These are phyloP conservation scores for Lepas anatifera DNA, from an alignment of 2,888 invertebrate species.

Conservation along the genomic window DNA sequence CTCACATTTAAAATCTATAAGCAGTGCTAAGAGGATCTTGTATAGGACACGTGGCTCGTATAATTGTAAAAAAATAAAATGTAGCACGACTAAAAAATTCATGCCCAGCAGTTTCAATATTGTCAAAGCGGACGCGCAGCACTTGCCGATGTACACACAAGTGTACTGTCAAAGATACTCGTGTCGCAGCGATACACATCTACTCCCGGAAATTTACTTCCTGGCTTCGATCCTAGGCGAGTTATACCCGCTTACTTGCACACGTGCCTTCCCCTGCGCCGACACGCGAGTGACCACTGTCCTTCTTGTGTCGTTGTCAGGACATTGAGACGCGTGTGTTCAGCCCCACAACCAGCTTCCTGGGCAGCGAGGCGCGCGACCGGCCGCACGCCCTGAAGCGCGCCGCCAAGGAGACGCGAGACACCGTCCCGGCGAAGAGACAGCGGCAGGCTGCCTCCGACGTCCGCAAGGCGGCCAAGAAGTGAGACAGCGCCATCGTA, in stretches of 20 bases:
- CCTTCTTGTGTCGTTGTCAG: constrained; percentile 28
- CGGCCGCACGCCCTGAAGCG: constrained; percentile 12
- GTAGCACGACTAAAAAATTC: not conserved
- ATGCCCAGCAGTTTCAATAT: no score
- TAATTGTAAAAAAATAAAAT: not conserved
- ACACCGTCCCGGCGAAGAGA: no score
- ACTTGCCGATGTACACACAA: no score
- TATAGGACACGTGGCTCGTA: not conserved
- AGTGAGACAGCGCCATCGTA: no score
- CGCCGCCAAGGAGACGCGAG: no score
- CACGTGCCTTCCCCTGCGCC: no score
- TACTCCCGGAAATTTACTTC: no score
- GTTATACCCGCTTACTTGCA: no score
- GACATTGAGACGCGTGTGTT: constrained; percentile 40
- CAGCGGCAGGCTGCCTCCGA: not conserved
- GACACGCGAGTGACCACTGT: not conserved
- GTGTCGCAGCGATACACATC: no score
- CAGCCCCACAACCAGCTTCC: constrained; percentile 36
- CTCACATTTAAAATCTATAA: not conserved
- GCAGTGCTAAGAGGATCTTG: not conserved
- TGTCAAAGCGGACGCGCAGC: no score
- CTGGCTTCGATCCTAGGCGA: no score
- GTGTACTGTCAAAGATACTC: no score
- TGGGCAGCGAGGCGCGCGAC: constrained; percentile 21
- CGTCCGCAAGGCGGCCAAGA: not conserved